These are phyloP conservation scores for Lasioglossum baleicum DNA, from an alignment of 1,140 invertebrate genomes.

Conservation along the genomic window DNA sequence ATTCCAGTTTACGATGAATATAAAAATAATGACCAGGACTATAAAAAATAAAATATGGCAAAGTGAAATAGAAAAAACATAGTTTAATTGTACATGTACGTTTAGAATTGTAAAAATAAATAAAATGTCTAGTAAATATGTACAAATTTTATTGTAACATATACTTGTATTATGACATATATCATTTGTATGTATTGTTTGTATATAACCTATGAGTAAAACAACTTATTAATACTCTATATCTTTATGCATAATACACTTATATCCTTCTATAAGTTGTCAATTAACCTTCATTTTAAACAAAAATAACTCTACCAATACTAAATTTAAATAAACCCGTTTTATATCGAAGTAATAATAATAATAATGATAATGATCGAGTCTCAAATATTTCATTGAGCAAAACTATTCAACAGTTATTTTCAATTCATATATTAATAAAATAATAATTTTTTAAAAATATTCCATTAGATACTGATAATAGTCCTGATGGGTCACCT, in stretches of 20 bases:
- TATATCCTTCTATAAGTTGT: slow-evolving; percentile 28
- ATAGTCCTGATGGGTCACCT: too few species aligned
- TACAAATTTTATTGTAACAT: slow-evolving; percentile 48
- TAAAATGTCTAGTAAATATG: slow-evolving; percentile 44
- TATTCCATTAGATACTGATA: too few species aligned
- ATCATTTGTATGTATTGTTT: slow-evolving; percentile 25
- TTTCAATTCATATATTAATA: too few species aligned
- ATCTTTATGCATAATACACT: slow-evolving; percentile 54
- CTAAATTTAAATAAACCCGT: too few species aligned
- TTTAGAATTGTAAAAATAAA: slow-evolving; percentile 7
- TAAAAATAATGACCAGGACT: too few species aligned
- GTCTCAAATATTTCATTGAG: too few species aligned
- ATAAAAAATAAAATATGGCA: background rate
- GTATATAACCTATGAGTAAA: slow-evolving; percentile 50
- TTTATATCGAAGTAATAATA: too few species aligned
- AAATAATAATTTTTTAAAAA: too few species aligned
- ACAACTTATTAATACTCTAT: slow-evolving; percentile 62
- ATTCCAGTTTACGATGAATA: slow-evolving; percentile 74
- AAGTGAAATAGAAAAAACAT: background rate
- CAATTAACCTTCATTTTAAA: background rate
- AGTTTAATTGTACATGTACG: too few species aligned
- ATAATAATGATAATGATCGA: too few species aligned
- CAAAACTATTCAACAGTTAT: too few species aligned
- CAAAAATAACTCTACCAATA: too few species aligned
- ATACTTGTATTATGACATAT: slow-evolving; percentile 26